Evolutionary conservation across 2,113 vertebrate genomes (phyloP).

Genomic region (Pterocles orientalis): DNA sequence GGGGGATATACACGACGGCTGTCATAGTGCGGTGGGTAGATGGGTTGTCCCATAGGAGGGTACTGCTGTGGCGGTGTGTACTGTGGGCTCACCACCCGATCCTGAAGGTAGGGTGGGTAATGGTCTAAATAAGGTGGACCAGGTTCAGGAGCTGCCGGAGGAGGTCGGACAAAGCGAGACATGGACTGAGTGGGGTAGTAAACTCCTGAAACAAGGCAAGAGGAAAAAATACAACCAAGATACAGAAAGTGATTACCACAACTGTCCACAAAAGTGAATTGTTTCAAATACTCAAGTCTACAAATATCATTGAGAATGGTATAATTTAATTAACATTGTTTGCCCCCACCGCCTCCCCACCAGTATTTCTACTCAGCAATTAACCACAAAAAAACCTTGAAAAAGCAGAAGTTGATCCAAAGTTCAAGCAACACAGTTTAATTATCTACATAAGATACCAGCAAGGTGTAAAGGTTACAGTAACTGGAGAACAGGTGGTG

Average conservation of each 20-base stretch:
- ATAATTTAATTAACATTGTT: not conserved
- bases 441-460: not conserved
- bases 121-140: conserved; percentile 87
- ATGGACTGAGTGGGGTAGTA: conserved; percentile 87
- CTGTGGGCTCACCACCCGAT: conserved; percentile 82
- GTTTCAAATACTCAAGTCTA: not conserved
- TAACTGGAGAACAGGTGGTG: not conserved
- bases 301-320: not conserved
- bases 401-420: not conserved
- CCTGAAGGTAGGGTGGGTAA: conserved; percentile 86
- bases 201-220: conserved; percentile 75
- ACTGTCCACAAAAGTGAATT: not conserved
- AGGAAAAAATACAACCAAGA: not conserved
- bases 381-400: not conserved
- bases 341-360: not conserved
- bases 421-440: not conserved
- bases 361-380: not conserved
- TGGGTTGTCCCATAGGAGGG: conserved; percentile 73
- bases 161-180: conserved; percentile 85
- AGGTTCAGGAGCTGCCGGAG: conserved; percentile 78
- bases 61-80: conserved; percentile 86
- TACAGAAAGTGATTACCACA: not conserved
- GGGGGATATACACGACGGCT: conserved; percentile 82
- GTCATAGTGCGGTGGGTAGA: conserved; percentile 89
- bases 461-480: not conserved